A percentile compares a stretch with the other conserved stretches of the same genome.
These are phyloP conservation scores for Plagiodera versicolora DNA, from an alignment of 2,888 invertebrate genomes.

Conservation along the genomic window DNA sequence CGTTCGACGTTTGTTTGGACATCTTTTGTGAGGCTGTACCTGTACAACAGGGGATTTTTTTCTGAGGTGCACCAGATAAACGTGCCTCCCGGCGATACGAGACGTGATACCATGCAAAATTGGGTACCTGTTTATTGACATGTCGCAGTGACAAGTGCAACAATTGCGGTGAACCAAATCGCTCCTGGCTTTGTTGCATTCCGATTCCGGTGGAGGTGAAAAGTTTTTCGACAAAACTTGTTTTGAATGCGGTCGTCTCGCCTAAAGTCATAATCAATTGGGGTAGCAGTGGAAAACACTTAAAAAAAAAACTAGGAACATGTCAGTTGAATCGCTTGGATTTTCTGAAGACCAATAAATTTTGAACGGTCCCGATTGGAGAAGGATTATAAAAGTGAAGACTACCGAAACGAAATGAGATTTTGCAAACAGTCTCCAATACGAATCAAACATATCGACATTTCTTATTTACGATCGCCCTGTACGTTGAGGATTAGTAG, in stretches of 20 bases:
- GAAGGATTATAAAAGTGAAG: too few species aligned
- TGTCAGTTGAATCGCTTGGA: too few species aligned
- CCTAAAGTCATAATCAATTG: neutral
- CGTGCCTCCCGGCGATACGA: slow-evolving; percentile 22
- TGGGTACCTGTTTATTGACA: slow-evolving; percentile 14
- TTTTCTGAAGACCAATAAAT: too few species aligned
- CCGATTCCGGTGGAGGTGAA: neutral
- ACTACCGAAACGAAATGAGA: too few species aligned
- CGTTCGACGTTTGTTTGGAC: slow-evolving; percentile 24
- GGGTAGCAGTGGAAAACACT: too few species aligned
- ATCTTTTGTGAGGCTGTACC: slow-evolving; percentile 9
- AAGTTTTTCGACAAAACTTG: neutral
- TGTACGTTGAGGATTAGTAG: neutral
- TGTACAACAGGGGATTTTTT: slow-evolving; percentile 13
- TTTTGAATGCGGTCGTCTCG: neutral
- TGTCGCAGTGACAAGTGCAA: slow-evolving; percentile 13
- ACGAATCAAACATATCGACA: too few species aligned
- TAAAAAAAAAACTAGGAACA: too few species aligned
- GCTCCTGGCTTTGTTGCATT: neutral
- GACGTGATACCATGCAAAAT: slow-evolving; percentile 3
- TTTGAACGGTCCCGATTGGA: too few species aligned
- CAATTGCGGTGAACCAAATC: slow-evolving; percentile 14
- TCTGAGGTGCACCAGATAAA: slow-evolving; percentile 25
- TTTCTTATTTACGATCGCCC: neutral
- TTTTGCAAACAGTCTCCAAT: too few species aligned